Conservation (phyloP, 2,888 invertebrate genomes). For the Aporophyla lueneburgensis region DNA sequence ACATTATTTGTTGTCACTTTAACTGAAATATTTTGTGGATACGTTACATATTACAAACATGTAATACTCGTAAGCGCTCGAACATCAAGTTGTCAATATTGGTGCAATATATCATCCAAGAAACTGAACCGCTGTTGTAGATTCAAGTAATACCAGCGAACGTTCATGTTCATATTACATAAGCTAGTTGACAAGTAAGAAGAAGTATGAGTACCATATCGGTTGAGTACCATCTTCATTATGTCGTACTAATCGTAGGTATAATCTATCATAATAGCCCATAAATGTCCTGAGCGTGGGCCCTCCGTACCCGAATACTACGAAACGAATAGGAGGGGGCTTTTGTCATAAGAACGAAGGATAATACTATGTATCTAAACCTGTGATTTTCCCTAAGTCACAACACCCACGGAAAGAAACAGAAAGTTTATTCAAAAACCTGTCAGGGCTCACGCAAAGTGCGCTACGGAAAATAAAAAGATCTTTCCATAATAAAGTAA, state of each 20-base stretch:
- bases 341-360: constrained; percentile 33
- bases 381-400: constrained; percentile 38
- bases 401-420: constrained; percentile 28
- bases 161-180: constrained; percentile 48
- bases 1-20: not conserved
- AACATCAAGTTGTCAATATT: constrained; percentile 54
- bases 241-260: constrained; percentile 29
- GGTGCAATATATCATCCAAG: constrained; percentile 58
- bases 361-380: constrained; percentile 33
- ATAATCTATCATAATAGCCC: constrained; percentile 41
- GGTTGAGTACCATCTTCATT: constrained; percentile 44
- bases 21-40: constrained; percentile 9
- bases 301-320: not conserved
- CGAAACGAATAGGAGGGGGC: not conserved
- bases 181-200: constrained; percentile 45
- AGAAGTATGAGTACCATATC: constrained; percentile 32
- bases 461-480: constrained; percentile 44
- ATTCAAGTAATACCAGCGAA: constrained; percentile 51
- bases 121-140: constrained; percentile 50
- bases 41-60: constrained; percentile 7
- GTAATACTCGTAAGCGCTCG: constrained; percentile 38
- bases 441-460: constrained; percentile 26
- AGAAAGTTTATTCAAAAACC: constrained; percentile 40
- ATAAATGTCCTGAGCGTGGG: constrained; percentile 9
- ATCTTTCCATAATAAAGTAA: constrained; percentile 61